Evolutionary conservation across 2,113 vertebrate genomes (phyloP), one percentile per base, ranked within the genome.

Genomic region (Menura novaehollandiae): DNA sequence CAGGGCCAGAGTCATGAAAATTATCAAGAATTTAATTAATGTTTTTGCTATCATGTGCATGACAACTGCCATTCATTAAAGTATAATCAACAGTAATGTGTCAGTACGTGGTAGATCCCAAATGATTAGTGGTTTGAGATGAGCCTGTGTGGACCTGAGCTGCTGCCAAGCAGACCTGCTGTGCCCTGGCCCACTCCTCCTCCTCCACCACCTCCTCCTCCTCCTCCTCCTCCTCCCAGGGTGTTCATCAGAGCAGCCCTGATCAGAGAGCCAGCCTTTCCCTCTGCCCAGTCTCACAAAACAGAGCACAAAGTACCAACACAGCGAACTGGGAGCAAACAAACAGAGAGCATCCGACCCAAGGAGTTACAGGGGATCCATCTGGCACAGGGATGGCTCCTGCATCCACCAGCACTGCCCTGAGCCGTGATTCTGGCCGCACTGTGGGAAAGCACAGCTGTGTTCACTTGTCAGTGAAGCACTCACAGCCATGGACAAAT

Each of bases 1-100:
- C 79, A 78, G 58, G 49, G 35, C 28, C 90, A 83, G 37, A 80
- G 55, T n/a, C 17, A 46, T 23, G 85, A 77, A 77, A 88, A 85
- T 67, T 9, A 96, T 83, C 93, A 72, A 55, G 94, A 55, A 66
- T 66, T 67, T 84, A 96, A 88, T 95, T 91, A 85, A 55, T 95
- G 75, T 47, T 96, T 91, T 91, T 83, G 67, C 72, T 58, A 35
- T 46, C 73, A 33, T 51, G 13, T 66, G 58, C 58, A 37, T 6
- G 86, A 77, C 77, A 91, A 81, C 37, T 74, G 43, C 46, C 63
- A 63, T 88, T 94, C 91, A 88, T 89, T 74, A 93, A 81, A 83
- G 85, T n/a, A 27, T 33, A n/a, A 91, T 52, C 82, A 96, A 88
- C 20, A 68, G 56, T 64, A 91, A 96, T 63, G 85, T 56, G 21